These are phyloP conservation scores for Tachyglossus aculeatus DNA, from an alignment of 2,797 vertebrate species.

Conservation along the genomic window DNA sequence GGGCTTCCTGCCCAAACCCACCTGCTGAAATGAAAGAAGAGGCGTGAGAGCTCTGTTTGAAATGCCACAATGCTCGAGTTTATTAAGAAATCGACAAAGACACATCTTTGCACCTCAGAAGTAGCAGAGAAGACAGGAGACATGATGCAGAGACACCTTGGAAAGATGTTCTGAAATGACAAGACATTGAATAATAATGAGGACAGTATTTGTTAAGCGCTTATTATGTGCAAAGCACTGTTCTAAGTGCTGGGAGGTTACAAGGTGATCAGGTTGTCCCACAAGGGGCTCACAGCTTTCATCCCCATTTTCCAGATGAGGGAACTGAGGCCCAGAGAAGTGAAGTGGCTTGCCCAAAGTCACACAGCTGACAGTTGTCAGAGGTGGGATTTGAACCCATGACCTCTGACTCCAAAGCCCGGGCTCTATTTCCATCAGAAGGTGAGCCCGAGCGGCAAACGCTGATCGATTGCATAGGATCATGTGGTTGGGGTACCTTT, in stretches of 20 bases:
- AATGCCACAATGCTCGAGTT: slow-evolving; percentile 36
- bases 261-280: too few species aligned
- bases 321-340: too few species aligned
- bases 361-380: too few species aligned
- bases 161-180: background rate
- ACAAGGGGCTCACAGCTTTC: too few species aligned
- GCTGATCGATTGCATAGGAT: background rate
- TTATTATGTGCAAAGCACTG: too few species aligned
- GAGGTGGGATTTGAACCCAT: too few species aligned
- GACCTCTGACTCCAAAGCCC: too few species aligned
- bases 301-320: too few species aligned
- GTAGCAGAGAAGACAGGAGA: background rate
- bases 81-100: slow-evolving; percentile 44
- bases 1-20: background rate
- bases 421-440: background rate
- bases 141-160: slow-evolving; percentile 9
- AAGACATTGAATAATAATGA: background rate
- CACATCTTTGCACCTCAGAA: slow-evolving; percentile 5
- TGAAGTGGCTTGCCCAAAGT: too few species aligned
- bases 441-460: background rate
- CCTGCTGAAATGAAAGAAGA: slow-evolving; percentile 32
- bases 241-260: too few species aligned
- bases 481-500: background rate
- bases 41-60: slow-evolving; percentile 11
- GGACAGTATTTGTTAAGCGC: too few species aligned